Evolutionary conservation across 2,113 vertebrate genomes (phyloP), one percentile per base, ranked within the genome.

Genomic region (Eulacestoma nigropectus): DNA sequence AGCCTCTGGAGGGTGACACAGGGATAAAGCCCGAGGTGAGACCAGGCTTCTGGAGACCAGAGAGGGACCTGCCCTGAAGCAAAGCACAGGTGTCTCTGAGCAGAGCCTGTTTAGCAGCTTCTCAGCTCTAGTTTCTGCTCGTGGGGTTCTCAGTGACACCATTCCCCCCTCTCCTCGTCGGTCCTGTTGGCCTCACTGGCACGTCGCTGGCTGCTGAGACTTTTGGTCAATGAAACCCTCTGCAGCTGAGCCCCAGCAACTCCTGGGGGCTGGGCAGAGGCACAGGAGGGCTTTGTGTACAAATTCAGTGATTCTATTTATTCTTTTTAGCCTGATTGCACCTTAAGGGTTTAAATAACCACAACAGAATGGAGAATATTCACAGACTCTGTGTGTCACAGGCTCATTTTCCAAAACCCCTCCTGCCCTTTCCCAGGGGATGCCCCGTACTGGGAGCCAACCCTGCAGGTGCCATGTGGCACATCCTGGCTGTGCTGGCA

Each of bases 371-470:
- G 5, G 55, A 11, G 13, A n/a, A 50, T 39, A 30, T 26, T 46
- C 60, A 33, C 10, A 13, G 73, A 15, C 6, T 27, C 5, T 30
- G 11, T 27, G 30, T 64, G 2, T n/a, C 29, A 44, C 80, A 65
- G 47, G 21, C 2, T 21, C 7, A 10, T 11, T 41, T 25, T 39
- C 44, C 32, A 56, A 50, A 75, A 15, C 19, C 1, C 23, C 39
- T 49, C 39, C 32, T 29, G 21, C 41, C 41, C 35, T 84, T 69
- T 35, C 79, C 47, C 23, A 30, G 41, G 35, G 69, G 46, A n/a
- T 69, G 49, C 18, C 30, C 32, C 0, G 1, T 32, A 4, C 23
- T 14, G 5, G 10, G 57, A 37, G 20, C 70, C 3, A 63, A 11
- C 46, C 19, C 35, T 0, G 6, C 79, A 74, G 89, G 92, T 63